A percentile compares a stretch with the other conserved stretches of the same genome.
These are phyloP conservation scores for Hermaeophaga mercurialis DNA, from an alignment of 2,888 invertebrate genomes.

Conservation along the genomic window DNA sequence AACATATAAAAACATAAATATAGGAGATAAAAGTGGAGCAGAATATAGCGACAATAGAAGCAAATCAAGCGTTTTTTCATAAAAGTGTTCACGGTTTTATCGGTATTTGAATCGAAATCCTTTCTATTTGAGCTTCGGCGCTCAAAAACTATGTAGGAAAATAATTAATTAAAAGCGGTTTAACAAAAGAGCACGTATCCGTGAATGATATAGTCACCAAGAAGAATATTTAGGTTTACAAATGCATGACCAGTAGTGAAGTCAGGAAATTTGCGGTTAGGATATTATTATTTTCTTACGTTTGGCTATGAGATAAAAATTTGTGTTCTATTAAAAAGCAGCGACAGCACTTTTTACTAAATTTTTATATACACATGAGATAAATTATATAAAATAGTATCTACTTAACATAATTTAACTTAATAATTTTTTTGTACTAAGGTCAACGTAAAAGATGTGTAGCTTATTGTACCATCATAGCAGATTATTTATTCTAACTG, in stretches of 20 bases:
- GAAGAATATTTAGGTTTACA: conserved; percentile 30
- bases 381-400: too few relatives aligned
- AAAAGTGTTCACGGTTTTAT: conserved; percentile 14
- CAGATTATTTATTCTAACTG: too few relatives aligned
- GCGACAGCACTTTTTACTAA: not conserved
- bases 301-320: conserved; percentile 24
- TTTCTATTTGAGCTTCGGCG: conserved; percentile 21
- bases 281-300: conserved; percentile 34
- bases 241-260: conserved; percentile 32
- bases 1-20: not conserved
- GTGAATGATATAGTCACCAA: conserved; percentile 32
- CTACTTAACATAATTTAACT: too few relatives aligned
- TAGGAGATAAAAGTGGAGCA: conserved; percentile 10
- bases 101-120: conserved; percentile 16
- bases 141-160: conserved; percentile 30
- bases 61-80: conserved; percentile 9
- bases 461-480: too few relatives aligned
- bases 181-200: conserved; percentile 33
- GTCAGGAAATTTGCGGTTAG: conserved; percentile 38
- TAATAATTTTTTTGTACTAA: too few relatives aligned
- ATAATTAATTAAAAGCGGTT: conserved; percentile 33
- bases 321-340: conserved; percentile 32
- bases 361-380: too few relatives aligned
- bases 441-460: too few relatives aligned
- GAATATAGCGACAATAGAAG: conserved; percentile 8